Evolutionary conservation across 2,113 vertebrate species (phyloP).

Genomic region (Thalassarche chlororhynchos): DNA sequence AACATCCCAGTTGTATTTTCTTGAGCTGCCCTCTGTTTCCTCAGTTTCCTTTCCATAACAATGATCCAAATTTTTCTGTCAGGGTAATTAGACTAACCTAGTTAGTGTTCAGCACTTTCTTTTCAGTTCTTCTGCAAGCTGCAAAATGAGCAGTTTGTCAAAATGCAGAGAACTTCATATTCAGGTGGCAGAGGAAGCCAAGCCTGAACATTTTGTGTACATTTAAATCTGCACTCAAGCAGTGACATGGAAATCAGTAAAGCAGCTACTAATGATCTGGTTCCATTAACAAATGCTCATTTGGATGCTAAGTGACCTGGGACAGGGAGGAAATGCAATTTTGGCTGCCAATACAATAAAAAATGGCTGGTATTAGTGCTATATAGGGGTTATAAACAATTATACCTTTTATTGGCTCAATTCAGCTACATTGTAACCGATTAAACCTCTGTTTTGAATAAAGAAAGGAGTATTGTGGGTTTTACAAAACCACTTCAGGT

Average conservation of each 20-base stretch:
- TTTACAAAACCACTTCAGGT: conserved; percentile 43
- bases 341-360: conserved; percentile 72
- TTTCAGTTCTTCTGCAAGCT: conserved; percentile 11
- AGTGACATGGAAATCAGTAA: conserved; percentile 55
- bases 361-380: conserved; percentile 64
- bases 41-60: conserved; percentile 2
- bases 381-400: conserved; percentile 68
- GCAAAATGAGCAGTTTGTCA: conserved; percentile 52
- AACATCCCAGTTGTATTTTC: neutral
- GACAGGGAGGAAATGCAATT: conserved; percentile 70
- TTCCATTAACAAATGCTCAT: conserved; percentile 75
- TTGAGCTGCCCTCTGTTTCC: neutral
- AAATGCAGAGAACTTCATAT: conserved; percentile 35
- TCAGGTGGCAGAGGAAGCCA: neutral
- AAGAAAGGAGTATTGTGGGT: conserved; percentile 33
- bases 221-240: conserved; percentile 55
- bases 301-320: conserved; percentile 73
- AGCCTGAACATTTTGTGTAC: neutral
- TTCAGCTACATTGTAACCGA: conserved; percentile 51
- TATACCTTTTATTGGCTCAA: conserved; percentile 73
- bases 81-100: conserved; percentile 1
- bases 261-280: conserved; percentile 69
- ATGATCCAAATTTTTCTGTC: neutral
- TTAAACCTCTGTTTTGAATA: conserved; percentile 65
- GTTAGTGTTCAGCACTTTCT: conserved; percentile 42